Conservation (phyloP, 2,797 vertebrate species). For the Ataeniobius toweri region DNA sequence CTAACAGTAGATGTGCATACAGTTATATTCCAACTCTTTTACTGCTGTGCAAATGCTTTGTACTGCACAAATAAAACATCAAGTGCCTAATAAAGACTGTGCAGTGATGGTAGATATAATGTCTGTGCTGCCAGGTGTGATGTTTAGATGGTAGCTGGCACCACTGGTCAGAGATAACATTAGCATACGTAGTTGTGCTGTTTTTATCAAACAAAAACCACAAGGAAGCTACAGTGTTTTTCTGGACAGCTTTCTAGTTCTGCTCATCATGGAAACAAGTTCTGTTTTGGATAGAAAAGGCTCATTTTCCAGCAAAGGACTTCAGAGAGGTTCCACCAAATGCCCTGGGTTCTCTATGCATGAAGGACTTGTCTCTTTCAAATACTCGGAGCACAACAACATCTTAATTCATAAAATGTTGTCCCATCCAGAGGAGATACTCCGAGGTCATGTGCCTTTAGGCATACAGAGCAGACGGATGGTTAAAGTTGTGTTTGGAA, state of each 20-base stretch:
- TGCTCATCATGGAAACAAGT: too few relatives aligned
- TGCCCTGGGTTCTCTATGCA: background rate
- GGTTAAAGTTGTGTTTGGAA: background rate
- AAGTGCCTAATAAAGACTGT: background rate
- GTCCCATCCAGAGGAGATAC: background rate
- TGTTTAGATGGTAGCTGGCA: background rate
- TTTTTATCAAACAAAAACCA: too few relatives aligned
- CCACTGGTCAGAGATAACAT: background rate
- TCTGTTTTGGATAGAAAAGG: too few relatives aligned
- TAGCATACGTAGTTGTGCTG: too few relatives aligned
- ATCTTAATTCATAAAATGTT: background rate
- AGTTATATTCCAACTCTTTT: conserved; percentile 23
- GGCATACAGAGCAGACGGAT: background rate
- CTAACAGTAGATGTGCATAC: conserved; percentile 8
- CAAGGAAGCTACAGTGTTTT: too few relatives aligned
- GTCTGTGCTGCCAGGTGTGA: background rate
- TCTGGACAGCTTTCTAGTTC: too few relatives aligned
- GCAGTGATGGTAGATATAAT: background rate
- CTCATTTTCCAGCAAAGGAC: too few relatives aligned
- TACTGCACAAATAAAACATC: conserved; percentile 2
- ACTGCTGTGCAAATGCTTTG: conserved; percentile 13
- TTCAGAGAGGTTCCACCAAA: background rate
- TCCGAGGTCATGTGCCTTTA: background rate
- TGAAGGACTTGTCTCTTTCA: background rate
- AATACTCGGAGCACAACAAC: background rate